Evolutionary conservation across 2,797 vertebrate genomes (phyloP), one percentile per base, ranked within the genome.

Genomic region (Heliangelus exortis): DNA sequence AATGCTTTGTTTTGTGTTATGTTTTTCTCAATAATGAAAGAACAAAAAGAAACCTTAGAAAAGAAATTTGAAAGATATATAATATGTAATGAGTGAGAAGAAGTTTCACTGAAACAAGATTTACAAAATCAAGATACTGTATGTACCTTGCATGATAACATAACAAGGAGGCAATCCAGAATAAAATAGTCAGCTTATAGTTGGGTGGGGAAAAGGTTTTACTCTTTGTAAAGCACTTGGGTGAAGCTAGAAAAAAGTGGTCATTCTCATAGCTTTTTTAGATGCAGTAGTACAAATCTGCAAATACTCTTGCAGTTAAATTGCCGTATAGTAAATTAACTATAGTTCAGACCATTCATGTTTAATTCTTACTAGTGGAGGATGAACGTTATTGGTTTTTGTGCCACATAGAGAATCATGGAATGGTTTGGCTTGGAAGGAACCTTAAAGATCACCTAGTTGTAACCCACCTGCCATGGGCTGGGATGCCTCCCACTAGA

Each of bases 141-240:
- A 73, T 13, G 4, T 82, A 20, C 34, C 25, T 66, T 0, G 0
- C 55, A 13, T 58, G 45, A 33, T 54, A 45, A 58, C 14, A 12
- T 36, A 71, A 19, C 10, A 61, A 71, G 36, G 45, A 71, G 45
- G n/a, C 34, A 48, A 10, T 66, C 43, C 19, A 72, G 47, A 41
- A 47, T 76, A 81, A 89, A 82, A 39, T 31, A 34, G 9, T 66
- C n/a, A 66, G 3, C 79, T 15, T 82, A 9, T 10, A n/a, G 3
- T 4, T 69, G 4, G 4, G 33, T n/a, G 0, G 1, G 3, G 25
- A 18, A 12, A 12, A 18, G 23, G 11, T 17, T 43, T 16, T 47
- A 8, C 11, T 74, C 3, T 71, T 77, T 87, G 18, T 68, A 45
- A 83, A 87, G 11, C 6, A 34, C 2, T 65, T 2, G 7, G 13